These are phyloP conservation scores for Diplazon laetatorius DNA, from an alignment of 2,888 invertebrate species.

Conservation along the genomic window DNA sequence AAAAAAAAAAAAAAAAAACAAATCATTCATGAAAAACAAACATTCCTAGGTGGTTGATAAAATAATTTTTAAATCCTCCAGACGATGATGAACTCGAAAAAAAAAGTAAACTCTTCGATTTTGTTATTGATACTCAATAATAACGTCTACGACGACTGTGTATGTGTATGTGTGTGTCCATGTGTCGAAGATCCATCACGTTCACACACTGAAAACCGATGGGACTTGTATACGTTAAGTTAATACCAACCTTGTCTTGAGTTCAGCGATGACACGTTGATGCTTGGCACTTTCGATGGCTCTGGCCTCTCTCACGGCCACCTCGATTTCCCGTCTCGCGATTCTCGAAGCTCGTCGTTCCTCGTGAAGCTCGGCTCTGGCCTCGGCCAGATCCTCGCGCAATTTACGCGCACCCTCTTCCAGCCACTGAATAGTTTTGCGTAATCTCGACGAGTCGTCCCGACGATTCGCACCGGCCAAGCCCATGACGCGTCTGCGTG, in stretches of 20 bases:
- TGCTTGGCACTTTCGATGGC: slow-evolving; percentile 73
- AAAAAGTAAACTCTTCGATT: too few species aligned
- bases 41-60: too few species aligned
- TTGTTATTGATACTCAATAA: too few species aligned
- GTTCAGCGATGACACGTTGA: slow-evolving; percentile 71
- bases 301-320: slow-evolving; percentile 71
- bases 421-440: slow-evolving; percentile 77
- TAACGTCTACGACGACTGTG: too few species aligned
- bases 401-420: slow-evolving; percentile 74
- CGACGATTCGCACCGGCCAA: slow-evolving; percentile 41
- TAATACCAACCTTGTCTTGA: slow-evolving; percentile 71
- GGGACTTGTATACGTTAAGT: too few species aligned
- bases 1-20: too few species aligned
- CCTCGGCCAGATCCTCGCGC: slow-evolving; percentile 75
- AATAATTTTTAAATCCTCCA: too few species aligned
- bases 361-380: slow-evolving; percentile 75
- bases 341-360: slow-evolving; percentile 73
- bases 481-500: slow-evolving; percentile 40
- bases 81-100: too few species aligned
- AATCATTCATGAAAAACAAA: too few species aligned
- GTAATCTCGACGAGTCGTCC: slow-evolving; percentile 70
- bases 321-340: slow-evolving; percentile 71
- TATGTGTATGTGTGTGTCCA: too few species aligned
- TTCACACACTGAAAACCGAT: too few species aligned
- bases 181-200: too few species aligned